phyloP scores from a whole-genome alignment of 2,113 vertebrate genomes.

The Zosterops borbonicus region DNA sequence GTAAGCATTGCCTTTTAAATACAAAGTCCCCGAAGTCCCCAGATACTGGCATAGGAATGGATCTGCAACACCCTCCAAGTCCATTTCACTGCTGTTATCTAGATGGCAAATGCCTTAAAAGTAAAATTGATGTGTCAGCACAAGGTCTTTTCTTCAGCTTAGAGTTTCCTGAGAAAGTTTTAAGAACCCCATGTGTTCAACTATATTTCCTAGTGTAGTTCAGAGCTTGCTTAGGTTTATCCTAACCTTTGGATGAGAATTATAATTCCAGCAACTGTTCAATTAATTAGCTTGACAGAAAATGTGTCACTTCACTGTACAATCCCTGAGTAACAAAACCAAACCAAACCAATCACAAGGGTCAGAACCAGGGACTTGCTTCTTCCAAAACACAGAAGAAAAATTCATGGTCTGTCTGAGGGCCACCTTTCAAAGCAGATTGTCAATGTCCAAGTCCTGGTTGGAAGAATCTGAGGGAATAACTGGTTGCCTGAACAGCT shows the following conservation, averaged over 20 bases:
- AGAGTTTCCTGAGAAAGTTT: neutral
- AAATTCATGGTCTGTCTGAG: neutral
- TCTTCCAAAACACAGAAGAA: neutral
- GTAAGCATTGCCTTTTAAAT: slow-evolving; percentile 79
- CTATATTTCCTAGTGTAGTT: neutral
- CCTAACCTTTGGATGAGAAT: neutral
- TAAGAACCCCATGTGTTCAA: neutral
- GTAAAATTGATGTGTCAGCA: neutral
- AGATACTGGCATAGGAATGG: slow-evolving; percentile 87
- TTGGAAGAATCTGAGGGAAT: neutral
- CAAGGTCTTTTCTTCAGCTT: neutral
- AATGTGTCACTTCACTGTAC: neutral
- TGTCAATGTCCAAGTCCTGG: neutral
- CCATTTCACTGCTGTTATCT: slow-evolving; percentile 87
- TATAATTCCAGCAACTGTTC: neutral
- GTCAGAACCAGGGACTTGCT: neutral
- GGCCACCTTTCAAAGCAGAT: neutral
- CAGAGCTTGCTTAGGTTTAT: neutral
- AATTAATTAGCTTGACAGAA: neutral
- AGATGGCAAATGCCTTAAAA: slow-evolving; percentile 83
- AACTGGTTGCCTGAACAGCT: neutral
- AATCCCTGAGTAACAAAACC: neutral
- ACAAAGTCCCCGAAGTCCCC: slow-evolving; percentile 79
- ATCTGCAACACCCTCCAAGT: slow-evolving; percentile 84
- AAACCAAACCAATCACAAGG: neutral